Percentiles rank a stretch among this genome's conserved stretches.
These are phyloP conservation scores for Hyperopisus bebe DNA, from an alignment of 2,113 vertebrate genomes.

Conservation along the genomic window DNA sequence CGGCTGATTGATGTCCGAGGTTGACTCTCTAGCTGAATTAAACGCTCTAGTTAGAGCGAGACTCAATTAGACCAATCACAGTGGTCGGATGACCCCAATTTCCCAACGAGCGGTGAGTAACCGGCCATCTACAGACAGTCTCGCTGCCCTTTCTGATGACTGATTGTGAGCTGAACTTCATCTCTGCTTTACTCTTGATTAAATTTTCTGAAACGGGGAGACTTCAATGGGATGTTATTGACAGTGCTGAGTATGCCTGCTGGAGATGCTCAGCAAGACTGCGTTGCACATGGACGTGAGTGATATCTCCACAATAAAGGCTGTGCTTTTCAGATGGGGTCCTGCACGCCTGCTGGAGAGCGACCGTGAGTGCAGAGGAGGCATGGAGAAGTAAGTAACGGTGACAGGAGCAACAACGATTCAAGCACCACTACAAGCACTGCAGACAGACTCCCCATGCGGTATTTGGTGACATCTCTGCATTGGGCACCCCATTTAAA, in stretches of 20 bases:
- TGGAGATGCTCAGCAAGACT: background rate
- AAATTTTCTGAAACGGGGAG: background rate
- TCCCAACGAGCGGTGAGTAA: background rate
- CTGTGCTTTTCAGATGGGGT: background rate
- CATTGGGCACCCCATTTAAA: background rate
- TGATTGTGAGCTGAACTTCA: background rate
- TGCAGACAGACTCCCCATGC: background rate
- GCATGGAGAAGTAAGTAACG: background rate
- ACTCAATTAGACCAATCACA: slow-evolving; percentile 9
- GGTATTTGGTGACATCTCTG: background rate
- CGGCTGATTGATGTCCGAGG: background rate
- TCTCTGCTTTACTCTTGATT: background rate
- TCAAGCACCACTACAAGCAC: background rate
- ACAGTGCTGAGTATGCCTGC: background rate
- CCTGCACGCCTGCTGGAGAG: background rate
- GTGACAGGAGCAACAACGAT: background rate
- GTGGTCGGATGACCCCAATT: background rate
- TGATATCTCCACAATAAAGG: background rate
- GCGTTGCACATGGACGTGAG: background rate
- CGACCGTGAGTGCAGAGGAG: background rate
- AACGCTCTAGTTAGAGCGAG: background rate
- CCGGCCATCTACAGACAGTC: background rate
- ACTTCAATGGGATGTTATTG: background rate
- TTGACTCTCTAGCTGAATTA: background rate
- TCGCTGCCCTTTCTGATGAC: background rate